phyloP scores from a whole-genome alignment of 2,888 invertebrate species.

The Scotopteryx bipunctaria region DNA sequence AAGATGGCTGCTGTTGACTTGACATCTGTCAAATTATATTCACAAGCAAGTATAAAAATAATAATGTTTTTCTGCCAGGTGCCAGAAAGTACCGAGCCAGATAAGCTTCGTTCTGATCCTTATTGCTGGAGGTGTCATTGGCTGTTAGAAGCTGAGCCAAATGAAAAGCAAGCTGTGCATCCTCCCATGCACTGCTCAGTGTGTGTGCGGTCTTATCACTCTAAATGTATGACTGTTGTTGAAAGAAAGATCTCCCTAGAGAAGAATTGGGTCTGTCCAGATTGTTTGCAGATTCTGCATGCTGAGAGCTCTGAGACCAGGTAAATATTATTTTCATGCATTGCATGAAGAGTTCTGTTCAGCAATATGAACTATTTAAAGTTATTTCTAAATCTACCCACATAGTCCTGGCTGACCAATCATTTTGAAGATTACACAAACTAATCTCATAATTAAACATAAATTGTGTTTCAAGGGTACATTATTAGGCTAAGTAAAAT shows the following conservation, averaged over 20 bases:
- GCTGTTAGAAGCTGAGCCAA: constrained; percentile 80
- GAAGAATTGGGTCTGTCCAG: constrained; percentile 91
- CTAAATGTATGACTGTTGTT: constrained; percentile 86
- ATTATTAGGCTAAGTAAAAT: no score
- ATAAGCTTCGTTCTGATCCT: constrained; percentile 83
- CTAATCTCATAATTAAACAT: no score
- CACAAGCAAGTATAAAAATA: background rate
- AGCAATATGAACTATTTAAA: no score
- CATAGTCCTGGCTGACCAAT: no score
- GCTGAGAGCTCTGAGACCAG: constrained; percentile 89
- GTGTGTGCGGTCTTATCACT: constrained; percentile 94
- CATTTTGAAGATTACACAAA: no score
- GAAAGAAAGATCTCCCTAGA: constrained; percentile 67
- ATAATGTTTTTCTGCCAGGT: constrained; percentile 41
- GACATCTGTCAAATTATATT: constrained; percentile 12
- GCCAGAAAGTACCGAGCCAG: constrained; percentile 37
- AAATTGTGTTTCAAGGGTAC: no score
- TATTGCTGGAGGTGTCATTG: constrained; percentile 97
- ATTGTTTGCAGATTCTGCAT: constrained; percentile 89
- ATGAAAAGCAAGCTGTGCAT: constrained; percentile 54
- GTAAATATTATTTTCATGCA: constrained; percentile 59
- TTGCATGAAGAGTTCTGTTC: no score
- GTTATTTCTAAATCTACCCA: no score
- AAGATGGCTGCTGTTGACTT: constrained; percentile 44
- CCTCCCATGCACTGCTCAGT: constrained; percentile 87